Percentiles rank a stretch among this genome's conserved stretches.
These are phyloP conservation scores for Agrilus planipennis DNA, from an alignment of 1,140 invertebrate genomes.

Conservation along the genomic window DNA sequence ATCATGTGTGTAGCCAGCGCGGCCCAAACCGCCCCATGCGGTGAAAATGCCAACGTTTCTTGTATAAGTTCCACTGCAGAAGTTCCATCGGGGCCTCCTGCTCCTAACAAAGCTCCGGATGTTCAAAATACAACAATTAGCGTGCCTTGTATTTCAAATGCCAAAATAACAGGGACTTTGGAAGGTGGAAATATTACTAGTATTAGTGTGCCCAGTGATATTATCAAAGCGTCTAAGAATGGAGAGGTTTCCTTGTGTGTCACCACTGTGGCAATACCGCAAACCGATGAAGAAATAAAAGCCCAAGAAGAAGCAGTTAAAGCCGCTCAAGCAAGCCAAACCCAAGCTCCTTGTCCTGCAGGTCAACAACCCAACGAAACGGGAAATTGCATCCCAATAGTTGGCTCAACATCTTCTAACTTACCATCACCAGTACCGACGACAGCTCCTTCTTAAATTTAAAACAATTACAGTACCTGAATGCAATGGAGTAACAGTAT, in stretches of 20 bases:
- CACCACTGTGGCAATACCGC: slow-evolving; percentile 1
- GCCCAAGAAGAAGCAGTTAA: background rate
- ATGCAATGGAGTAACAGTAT: too few species aligned
- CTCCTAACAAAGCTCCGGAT: background rate
- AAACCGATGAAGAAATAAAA: slow-evolving; percentile 5
- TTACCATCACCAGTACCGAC: too few species aligned
- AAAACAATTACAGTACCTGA: too few species aligned
- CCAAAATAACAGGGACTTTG: background rate
- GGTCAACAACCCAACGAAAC: too few species aligned
- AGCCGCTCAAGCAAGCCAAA: too few species aligned
- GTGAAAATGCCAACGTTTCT: background rate
- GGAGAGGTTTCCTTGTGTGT: background rate
- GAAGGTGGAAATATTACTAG: background rate
- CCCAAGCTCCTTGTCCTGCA: too few species aligned
- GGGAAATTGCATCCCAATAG: too few species aligned
- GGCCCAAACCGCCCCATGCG: background rate
- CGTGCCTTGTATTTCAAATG: slow-evolving; percentile 3
- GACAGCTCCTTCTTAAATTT: too few species aligned
- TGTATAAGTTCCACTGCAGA: slow-evolving; percentile 3
- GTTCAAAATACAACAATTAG: background rate
- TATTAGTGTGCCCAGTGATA: background rate
- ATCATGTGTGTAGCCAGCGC: slow-evolving; percentile 3
- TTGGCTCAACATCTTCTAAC: too few species aligned
- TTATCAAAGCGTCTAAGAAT: background rate
- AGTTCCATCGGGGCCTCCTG: background rate